phyloP scores from a whole-genome alignment of 2,888 invertebrate genomes.

The Leptarthrus brevirostris region DNA sequence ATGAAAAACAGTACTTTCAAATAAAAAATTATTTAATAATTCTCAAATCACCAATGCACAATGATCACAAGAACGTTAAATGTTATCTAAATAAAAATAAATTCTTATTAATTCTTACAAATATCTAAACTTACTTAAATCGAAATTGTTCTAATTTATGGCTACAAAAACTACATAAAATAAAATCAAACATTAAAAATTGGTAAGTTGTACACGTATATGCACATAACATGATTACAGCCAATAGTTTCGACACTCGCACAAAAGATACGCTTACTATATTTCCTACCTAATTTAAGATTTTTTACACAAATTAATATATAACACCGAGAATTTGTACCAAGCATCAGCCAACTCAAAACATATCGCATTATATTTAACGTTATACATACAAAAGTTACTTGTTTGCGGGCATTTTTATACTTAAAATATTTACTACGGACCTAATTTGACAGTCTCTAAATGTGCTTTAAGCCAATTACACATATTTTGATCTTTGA shows the following conservation, averaged over 20 bases:
- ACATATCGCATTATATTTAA: too few species aligned
- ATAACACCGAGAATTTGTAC: too few species aligned
- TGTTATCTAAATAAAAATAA: conserved; percentile 14
- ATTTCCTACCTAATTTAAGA: not conserved
- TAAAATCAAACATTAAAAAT: not conserved
- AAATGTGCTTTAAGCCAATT: too few species aligned
- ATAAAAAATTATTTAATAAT: conserved; percentile 20
- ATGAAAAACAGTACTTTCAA: too few species aligned
- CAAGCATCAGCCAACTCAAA: too few species aligned
- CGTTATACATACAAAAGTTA: too few species aligned
- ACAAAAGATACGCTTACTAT: not conserved
- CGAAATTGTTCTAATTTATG: not conserved
- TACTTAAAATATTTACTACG: too few species aligned
- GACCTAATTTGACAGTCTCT: too few species aligned
- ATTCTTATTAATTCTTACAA: conserved; percentile 1
- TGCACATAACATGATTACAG: conserved; percentile 4
- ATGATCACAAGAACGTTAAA: conserved; percentile 14
- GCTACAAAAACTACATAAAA: conserved; percentile 9
- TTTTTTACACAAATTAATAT: too few species aligned
- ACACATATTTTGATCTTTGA: too few species aligned
- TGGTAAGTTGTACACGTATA: conserved; percentile 2
- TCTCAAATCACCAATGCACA: conserved; percentile 3
- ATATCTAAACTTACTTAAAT: not conserved
- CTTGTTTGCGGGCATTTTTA: too few species aligned
- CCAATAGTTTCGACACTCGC: not conserved